Evolutionary conservation across 2,113 vertebrate genomes (phyloP), one percentile per base, ranked within the genome.

Genomic region (Lethenteron camtschaticum): DNA sequence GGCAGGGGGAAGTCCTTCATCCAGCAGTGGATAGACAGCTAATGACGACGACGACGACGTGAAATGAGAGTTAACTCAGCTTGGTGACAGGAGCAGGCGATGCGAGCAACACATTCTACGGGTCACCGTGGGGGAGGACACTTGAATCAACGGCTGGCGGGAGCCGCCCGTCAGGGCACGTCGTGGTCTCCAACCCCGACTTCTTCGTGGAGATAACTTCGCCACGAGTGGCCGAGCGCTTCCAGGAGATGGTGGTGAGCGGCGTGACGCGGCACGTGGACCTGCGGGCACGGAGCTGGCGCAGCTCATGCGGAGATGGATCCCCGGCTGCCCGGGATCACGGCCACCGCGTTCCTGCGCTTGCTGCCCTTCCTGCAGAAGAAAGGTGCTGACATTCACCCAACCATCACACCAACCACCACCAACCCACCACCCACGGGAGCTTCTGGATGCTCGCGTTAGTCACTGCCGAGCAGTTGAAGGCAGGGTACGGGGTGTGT

Each of bases 151-250:
- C 24, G 24, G 24, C 41, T 6, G 76, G 84, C 14, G 79, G 77
- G 11, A 79, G 79, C 63, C 84, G 83, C 66, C 86, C 89, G 0
- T 41, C 41, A 66, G 63, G 63, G 63, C 63, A 66, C n/a, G n/a
- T 24, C 24, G 80, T 96, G 77, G 89, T 96, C 79, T 96, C 95
- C 81, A 95, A 94, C 77, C 94, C 88, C 0, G 94, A 99, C 76
- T 99, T 96, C 74, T 99, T 92, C 75, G 94, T 99, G 78, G 94
- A 99, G 76, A 96, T n/a, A 96, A 69, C 83, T 99, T 41, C 87
- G 90, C n/a, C 90, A 96, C 57, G 92, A 95, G 77, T 85, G 80
- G 70, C 87, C 88, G 0, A 90, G 11, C 80, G 83, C 58, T 99
- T 96, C 79, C 84, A 85, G 0, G 90, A 99, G 79, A 78, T 99